phyloP scores from a whole-genome alignment of 2,113 vertebrate species.

The Mandrillus leucophaeus region DNA sequence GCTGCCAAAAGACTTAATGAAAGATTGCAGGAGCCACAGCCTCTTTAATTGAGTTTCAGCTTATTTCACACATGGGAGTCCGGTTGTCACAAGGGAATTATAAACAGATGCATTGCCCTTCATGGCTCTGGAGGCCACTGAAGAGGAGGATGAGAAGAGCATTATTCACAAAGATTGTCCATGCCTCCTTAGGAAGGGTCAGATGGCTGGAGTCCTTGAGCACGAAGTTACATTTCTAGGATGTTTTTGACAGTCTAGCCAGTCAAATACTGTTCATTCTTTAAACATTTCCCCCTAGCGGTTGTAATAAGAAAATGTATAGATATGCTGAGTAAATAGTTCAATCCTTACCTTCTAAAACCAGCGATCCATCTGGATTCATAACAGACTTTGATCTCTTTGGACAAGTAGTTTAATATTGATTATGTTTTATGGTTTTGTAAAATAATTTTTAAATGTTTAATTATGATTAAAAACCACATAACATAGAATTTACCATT shows the following conservation, averaged over 20 bases:
- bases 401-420: neutral
- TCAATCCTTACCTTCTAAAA: neutral
- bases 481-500: neutral
- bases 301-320: neutral
- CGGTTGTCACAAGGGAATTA: conserved; percentile 63
- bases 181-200: conserved; percentile 4
- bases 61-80: conserved; percentile 66
- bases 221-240: neutral
- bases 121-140: conserved; percentile 45
- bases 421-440: neutral
- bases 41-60: conserved; percentile 65
- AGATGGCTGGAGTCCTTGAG: conserved; percentile 29
- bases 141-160: conserved; percentile 30
- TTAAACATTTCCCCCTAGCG: neutral
- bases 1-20: conserved; percentile 50
- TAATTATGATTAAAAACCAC: neutral
- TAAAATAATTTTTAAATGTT: neutral
- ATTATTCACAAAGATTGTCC: conserved; percentile 60
- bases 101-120: conserved; percentile 44
- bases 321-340: neutral
- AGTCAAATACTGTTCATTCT: neutral
- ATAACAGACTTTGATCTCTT: neutral
- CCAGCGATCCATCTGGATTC: neutral
- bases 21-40: conserved; percentile 39
- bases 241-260: neutral